phyloP scores from a whole-genome alignment of 2,797 vertebrate genomes.

The Benthosema pterotum region DNA sequence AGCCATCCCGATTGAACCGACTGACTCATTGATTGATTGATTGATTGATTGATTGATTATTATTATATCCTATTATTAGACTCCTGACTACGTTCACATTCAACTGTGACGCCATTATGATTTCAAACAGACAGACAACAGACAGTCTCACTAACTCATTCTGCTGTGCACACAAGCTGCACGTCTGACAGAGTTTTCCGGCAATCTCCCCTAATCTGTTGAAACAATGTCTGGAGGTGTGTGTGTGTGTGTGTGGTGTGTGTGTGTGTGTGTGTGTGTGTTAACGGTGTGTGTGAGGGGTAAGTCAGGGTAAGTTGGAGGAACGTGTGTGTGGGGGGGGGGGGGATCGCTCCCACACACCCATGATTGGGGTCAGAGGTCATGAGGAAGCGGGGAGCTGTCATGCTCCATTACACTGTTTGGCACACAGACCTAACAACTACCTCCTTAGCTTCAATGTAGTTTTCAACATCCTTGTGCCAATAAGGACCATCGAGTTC shows the following conservation, averaged over 20 bases:
- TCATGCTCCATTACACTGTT: slow-evolving; percentile 77
- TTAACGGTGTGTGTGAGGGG: slow-evolving; percentile 15
- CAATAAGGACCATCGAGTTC: too few species aligned
- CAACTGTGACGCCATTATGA: too few species aligned
- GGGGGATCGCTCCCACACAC: slow-evolving; percentile 57
- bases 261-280: slow-evolving; percentile 14
- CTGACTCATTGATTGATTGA: too few species aligned
- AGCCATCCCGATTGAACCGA: too few species aligned
- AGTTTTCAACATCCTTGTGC: too few species aligned
- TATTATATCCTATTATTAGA: too few species aligned
- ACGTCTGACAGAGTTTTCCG: slow-evolving; percentile 69
- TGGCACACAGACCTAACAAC: slow-evolving; percentile 40
- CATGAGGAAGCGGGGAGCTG: slow-evolving; percentile 74
- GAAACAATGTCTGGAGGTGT: slow-evolving; percentile 72
- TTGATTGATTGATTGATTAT: too few species aligned
- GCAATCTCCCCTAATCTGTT: slow-evolving; percentile 72
- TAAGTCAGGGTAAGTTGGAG: slow-evolving; percentile 43
- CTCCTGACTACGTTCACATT: too few species aligned
- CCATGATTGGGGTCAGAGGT: slow-evolving; percentile 76
- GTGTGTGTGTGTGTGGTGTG: slow-evolving; percentile 40
- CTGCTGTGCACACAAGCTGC: slow-evolving; percentile 63
- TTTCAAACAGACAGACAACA: slow-evolving; percentile 12
- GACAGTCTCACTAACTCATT: slow-evolving; percentile 44
- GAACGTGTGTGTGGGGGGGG: not conserved
- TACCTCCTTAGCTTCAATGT: slow-evolving; percentile 3